Conservation (phyloP, 1,140 invertebrate species). For the Hylaeus volcanicus region DNA sequence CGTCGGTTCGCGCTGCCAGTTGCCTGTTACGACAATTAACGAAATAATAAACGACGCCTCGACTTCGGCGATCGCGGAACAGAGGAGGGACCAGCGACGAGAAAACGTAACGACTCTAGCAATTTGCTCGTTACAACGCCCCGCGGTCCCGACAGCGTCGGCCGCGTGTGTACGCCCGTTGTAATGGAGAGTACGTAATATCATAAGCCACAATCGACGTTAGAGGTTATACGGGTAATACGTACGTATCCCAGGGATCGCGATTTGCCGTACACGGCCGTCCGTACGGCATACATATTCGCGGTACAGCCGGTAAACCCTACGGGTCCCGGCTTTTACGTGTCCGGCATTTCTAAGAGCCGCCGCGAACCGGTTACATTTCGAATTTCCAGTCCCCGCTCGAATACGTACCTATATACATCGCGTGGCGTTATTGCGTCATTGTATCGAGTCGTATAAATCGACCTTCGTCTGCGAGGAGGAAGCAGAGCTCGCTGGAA, state of each 20-base stretch:
- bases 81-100: not conserved
- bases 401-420: conserved; percentile 21
- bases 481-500: not conserved
- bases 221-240: conserved; percentile 63
- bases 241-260: conserved; percentile 66
- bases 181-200: conserved; percentile 59
- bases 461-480: conserved; percentile 8
- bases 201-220: conserved; percentile 64
- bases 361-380: conserved; percentile 63
- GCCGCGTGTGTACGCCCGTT: conserved; percentile 2
- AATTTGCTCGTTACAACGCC: conserved; percentile 58
- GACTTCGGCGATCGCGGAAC: not conserved
- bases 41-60: conserved; percentile 34
- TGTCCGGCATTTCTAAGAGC: conserved; percentile 73
- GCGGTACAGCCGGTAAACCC: conserved; percentile 67
- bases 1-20: not conserved
- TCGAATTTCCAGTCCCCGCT: conserved; percentile 68
- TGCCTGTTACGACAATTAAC: conserved; percentile 20
- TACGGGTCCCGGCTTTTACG: conserved; percentile 71
- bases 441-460: conserved; percentile 24
- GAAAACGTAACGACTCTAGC: conserved; percentile 61
- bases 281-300: conserved; percentile 64
- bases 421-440: conserved; percentile 36
- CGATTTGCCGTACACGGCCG: conserved; percentile 67
- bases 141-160: not conserved